phyloP scores from a whole-genome alignment of 35 echinoderm and acorn worm genomes.

The Ptychodera flava region DNA sequence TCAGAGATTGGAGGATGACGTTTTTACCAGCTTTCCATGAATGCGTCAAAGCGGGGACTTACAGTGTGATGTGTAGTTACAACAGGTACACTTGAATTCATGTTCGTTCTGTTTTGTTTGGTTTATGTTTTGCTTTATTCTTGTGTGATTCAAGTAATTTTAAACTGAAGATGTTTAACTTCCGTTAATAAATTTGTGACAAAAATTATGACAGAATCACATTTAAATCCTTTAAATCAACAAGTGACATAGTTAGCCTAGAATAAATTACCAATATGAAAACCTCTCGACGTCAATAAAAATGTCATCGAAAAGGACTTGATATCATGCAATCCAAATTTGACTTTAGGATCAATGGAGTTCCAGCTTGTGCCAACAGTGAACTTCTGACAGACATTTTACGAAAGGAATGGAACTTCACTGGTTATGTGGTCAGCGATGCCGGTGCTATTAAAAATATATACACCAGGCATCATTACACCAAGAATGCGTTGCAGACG shows the following conservation, averaged over 20 bases:
- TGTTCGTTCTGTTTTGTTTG: no score
- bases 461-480: conserved; percentile 52
- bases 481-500: conserved; percentile 47
- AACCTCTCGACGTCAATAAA: no score
- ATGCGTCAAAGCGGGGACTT: conserved; percentile 92
- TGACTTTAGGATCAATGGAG: conserved; percentile 89
- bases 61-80: conserved; percentile 96
- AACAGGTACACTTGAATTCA: conserved; percentile 64
- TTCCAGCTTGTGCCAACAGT: conserved; percentile 74
- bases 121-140: no score
- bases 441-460: conserved; percentile 56
- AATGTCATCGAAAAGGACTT: no score
- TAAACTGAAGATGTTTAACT: no score
- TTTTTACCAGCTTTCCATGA: conserved; percentile 87
- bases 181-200: no score
- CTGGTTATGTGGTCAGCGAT: conserved; percentile 87
- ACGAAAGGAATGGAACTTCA: conserved; percentile 70
- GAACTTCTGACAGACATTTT: conserved; percentile 67
- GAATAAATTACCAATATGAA: no score
- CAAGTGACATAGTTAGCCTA: no score
- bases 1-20: conserved; percentile 64
- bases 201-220: no score
- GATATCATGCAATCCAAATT: no score
- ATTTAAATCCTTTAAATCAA: no score
- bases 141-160: no score